Evolutionary conservation across 2,797 vertebrate species (phyloP).

Genomic region (Tokudaia tokunoshimensis): DNA sequence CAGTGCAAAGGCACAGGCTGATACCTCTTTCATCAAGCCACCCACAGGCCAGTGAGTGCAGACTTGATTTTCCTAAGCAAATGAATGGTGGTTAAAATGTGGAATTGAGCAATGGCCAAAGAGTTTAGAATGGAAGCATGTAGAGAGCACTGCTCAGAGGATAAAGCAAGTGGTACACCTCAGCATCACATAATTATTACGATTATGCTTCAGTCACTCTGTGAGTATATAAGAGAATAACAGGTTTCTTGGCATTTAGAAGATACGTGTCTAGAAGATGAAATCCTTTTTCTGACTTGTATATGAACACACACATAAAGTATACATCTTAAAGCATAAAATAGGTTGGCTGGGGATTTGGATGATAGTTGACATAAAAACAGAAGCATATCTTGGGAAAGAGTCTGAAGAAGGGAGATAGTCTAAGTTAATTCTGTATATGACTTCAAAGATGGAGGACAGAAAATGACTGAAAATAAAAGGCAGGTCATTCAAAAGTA

Average conservation of each 20-base stretch:
- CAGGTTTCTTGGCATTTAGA: not conserved
- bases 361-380: not conserved
- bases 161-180: not conserved
- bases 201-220: not conserved
- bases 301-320: not conserved
- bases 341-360: not conserved
- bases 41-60: not conserved
- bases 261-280: not conserved
- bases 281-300: not conserved
- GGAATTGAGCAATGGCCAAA: not conserved
- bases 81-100: not conserved
- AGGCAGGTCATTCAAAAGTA: slow-evolving; percentile 17
- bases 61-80: not conserved
- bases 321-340: not conserved
- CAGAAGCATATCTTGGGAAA: slow-evolving; percentile 20
- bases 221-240: not conserved
- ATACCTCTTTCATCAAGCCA: not conserved
- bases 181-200: not conserved
- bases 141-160: not conserved
- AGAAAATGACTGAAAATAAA: not conserved
- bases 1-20: not conserved
- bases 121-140: not conserved
- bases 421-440: not conserved
- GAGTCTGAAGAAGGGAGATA: not conserved
- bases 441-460: not conserved